Evolutionary conservation across 1,140 invertebrate genomes (phyloP).

Genomic region (Daktulosphaira vitifoliae): DNA sequence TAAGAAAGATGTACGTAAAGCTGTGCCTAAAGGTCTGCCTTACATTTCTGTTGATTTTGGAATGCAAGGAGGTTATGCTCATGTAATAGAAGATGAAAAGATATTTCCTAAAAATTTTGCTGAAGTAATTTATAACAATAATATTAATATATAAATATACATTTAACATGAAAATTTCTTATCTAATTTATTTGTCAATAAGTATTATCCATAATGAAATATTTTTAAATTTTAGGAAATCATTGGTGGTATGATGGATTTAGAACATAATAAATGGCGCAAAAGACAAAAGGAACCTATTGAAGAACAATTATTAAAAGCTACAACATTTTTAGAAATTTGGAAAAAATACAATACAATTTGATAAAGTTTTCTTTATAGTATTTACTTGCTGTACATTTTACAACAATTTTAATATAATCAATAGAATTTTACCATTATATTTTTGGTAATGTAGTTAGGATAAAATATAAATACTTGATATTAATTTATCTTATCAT

Average conservation of each 20-base stretch:
- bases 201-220: neutral
- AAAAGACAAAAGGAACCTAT: conserved; percentile 65
- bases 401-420: no score
- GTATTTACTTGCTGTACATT: no score
- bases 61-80: conserved; percentile 79
- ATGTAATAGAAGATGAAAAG: conserved; percentile 90
- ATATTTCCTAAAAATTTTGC: conserved; percentile 85
- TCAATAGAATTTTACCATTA: no score
- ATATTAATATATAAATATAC: conserved; percentile 29
- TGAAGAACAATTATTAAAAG: conserved; percentile 59
- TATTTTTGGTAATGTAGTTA: no score
- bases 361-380: neutral
- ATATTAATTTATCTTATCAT: no score
- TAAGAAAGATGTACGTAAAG: conserved; percentile 61
- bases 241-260: conserved; percentile 85
- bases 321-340: conserved; percentile 53
- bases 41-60: conserved; percentile 94
- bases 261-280: conserved; percentile 75
- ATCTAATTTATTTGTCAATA: neutral
- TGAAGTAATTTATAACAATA: conserved; percentile 51
- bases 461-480: no score
- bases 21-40: conserved; percentile 85
- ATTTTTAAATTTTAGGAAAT: conserved; percentile 69
- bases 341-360: conserved; percentile 56
- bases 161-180: no score